Evolutionary conservation across 2,113 vertebrate genomes (phyloP).

Genomic region (Dissostichus mawsoni): DNA sequence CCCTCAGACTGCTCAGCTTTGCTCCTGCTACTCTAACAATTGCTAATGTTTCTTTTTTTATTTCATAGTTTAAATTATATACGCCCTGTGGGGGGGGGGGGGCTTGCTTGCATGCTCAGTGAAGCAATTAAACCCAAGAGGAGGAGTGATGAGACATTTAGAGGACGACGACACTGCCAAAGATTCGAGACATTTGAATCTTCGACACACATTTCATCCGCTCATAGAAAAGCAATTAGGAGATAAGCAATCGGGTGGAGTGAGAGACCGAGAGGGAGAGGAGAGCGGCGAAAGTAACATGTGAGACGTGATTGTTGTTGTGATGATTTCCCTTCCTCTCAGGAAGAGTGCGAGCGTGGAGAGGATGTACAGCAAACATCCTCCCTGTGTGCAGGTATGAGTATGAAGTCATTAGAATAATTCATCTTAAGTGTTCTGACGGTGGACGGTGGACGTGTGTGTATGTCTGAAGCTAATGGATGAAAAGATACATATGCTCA

Average conservation of each 20-base stretch:
- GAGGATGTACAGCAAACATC: constrained; percentile 33
- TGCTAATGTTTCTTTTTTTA: constrained; percentile 53
- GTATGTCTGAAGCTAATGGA: constrained; percentile 24
- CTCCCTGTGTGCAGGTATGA: constrained; percentile 42
- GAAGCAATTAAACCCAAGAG: constrained; percentile 49
- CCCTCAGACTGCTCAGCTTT: constrained; percentile 13
- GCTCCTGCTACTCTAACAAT: constrained; percentile 38
- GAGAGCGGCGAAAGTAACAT: constrained; percentile 26
- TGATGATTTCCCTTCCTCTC: constrained; percentile 47
- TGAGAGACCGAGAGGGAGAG: constrained; percentile 25
- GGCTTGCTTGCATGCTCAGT: neutral
- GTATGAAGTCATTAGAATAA: constrained; percentile 30
- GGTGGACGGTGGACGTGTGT: neutral
- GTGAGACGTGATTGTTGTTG: constrained; percentile 47
- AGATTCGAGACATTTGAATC: constrained; percentile 35
- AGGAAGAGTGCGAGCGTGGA: constrained; percentile 8
- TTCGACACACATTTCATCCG: constrained; percentile 42
- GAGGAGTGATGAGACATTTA: constrained; percentile 60
- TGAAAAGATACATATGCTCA: constrained; percentile 12
- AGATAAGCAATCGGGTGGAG: constrained; percentile 70
- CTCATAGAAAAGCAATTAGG: constrained; percentile 72
- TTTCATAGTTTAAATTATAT: constrained; percentile 63
- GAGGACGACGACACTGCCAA: constrained; percentile 60
- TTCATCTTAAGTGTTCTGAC: constrained; percentile 17
- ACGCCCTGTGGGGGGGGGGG: constrained; percentile 28